Evolutionary conservation across 2,888 invertebrate species (phyloP), one percentile per base, ranked within the genome.

Genomic region (Polietes domitor): DNA sequence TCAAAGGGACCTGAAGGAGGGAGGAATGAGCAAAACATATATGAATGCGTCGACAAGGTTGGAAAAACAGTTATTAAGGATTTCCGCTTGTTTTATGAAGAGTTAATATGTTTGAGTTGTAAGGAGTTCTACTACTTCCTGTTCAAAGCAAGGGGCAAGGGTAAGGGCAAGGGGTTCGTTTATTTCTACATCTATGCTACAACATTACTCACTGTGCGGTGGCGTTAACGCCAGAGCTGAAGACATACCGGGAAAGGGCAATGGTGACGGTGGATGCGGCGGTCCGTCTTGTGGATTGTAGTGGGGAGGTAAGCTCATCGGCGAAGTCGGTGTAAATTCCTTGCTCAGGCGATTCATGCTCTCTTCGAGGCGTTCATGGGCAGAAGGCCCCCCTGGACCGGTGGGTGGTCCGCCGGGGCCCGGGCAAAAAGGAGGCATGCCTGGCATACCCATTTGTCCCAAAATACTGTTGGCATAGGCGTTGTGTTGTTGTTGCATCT

Each of bases 211-310:
- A 94, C 95, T 95, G 93, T 97, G 97, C 80, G 97, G 96, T 88
- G 97, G 96, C 87, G 97, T 96, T 90, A 97, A 93, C 50, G 96
- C 94, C 87, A 97, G 93, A 79, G 96, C 96, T 82, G 96, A 95
- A 68, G 95, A 94, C 93, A 96, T 95, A 79, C 95, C 95, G 86
- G 96, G 95, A 93, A 95, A 96, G 92, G 95, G 94, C 91, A 96
- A 92, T 85, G 93, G 95, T 85, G 94, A 94, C 72, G 93, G 94
- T 83, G 93, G 94, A 90, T 90, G 93, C 82, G 88, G 92, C 87
- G 90, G 93, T 87, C 93, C 94, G 86, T 93, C 92, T 72, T 91
- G 91, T 80, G 91, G 90, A 88, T 91, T 91, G 78, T 90, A 92
- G 85, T 92, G 92, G 41, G 91, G 88, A 61, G 92, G 92, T 86